These are phyloP conservation scores for Mormyrus hasselquistii DNA, from an alignment of 2,797 vertebrate species.

Conservation along the genomic window DNA sequence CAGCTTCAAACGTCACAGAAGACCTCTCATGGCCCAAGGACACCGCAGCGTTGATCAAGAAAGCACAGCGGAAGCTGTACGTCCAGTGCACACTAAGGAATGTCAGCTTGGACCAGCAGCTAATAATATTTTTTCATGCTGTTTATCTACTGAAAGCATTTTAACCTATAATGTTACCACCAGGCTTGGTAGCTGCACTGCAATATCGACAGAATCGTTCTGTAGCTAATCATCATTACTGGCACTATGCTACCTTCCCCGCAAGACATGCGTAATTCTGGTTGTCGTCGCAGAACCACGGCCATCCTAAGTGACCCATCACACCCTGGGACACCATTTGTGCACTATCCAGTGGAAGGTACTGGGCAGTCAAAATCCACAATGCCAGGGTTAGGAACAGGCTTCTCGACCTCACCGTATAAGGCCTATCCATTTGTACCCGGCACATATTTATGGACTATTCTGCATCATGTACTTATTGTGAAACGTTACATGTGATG, in stretches of 20 bases:
- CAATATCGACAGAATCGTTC: not conserved
- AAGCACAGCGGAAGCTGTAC: not conserved
- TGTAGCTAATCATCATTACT: not conserved
- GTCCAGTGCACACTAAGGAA: not conserved
- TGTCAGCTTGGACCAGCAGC: not conserved
- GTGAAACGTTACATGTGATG: not conserved
- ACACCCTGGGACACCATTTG: not conserved
- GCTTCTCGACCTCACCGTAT: not conserved
- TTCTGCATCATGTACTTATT: not conserved
- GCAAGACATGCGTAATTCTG: not conserved
- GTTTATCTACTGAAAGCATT: not conserved
- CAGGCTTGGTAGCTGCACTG: not conserved
- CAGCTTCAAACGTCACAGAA: not conserved
- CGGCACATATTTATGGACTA: not conserved
- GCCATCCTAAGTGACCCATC: not conserved
- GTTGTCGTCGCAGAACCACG: not conserved
- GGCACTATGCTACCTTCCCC: not conserved
- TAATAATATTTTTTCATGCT: not conserved
- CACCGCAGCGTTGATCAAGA: not conserved
- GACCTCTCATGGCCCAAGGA: not conserved
- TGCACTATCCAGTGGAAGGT: not conserved
- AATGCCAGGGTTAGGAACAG: not conserved
- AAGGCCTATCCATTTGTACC: not conserved
- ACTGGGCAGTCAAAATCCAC: not conserved
- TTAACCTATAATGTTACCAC: not conserved